Evolutionary conservation across 2,888 invertebrate genomes (phyloP), one percentile per base, ranked within the genome.

Genomic region (Chaitophorus viminalis): DNA sequence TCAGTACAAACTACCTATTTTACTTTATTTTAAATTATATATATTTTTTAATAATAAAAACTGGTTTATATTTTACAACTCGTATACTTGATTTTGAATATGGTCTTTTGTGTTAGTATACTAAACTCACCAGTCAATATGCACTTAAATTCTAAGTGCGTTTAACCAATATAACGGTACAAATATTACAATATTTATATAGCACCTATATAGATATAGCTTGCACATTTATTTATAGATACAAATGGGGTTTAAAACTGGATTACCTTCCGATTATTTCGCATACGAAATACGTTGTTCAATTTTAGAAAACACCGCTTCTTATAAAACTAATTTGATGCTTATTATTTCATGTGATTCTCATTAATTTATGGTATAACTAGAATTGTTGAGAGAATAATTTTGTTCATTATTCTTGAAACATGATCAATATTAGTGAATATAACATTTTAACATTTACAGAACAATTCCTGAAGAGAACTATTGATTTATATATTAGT

Each of bases 61-160:
- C 72, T 33, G 70, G 70, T 82, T 54, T 72, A 54, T n/a, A 33
- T 78, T 68, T 52, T 82, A 36, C 54, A 52, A 82, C 21, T 33
- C 52, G 52, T 52, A 9, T 72, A 9, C 52, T 52, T 72, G 54
- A 33, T 74, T 74, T 82, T 33, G 18, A 72, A 74, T 82, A 82
- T 52, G 72, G 72, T 33, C 72, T 72, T 74, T 46, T 82, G 46
- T 72, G 29, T 54, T 36, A 72, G 33, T 72, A 52, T 77, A 78
- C 33, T 21, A 9, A n/a, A 82, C 33, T 36, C 1, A 11, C 33
- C n/a, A 9, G 72, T 72, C 31, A 54, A 72, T 54, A 54, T 82
- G 72, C 5, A 82, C 52, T 74, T 72, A 70, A 82, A 82, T 83
- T 83, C 75, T 75, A 29, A 74, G 60, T 75, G 36, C 39, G 8